Percentiles rank a stretch among this genome's conserved stretches.
Evolutionary conservation across 1,140 invertebrate species (phyloP).

Genomic region (Anagrus nilaparvatae): DNA sequence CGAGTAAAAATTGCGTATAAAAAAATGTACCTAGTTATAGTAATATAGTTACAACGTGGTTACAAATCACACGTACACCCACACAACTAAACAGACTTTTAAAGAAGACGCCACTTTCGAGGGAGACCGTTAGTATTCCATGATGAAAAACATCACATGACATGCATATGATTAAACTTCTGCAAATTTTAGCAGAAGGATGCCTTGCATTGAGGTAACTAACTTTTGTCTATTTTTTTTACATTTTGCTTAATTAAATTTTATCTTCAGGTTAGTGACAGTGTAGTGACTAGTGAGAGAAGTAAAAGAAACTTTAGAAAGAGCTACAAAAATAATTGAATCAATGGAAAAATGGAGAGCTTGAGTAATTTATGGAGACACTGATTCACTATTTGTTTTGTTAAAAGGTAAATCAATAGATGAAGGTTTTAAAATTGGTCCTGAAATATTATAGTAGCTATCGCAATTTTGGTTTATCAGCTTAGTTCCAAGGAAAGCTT

Average conservation of each 20-base stretch:
- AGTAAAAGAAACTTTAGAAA: slow-evolving; percentile 86
- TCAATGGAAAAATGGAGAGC: slow-evolving; percentile 65
- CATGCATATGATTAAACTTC: slow-evolving; percentile 98
- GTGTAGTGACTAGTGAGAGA: slow-evolving; percentile 94
- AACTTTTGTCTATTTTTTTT: neutral
- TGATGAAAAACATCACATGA: slow-evolving; percentile 94
- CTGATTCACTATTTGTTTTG: slow-evolving; percentile 81
- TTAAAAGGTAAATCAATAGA: slow-evolving; percentile 56
- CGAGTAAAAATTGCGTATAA: too few relatives aligned
- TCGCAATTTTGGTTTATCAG: too few relatives aligned
- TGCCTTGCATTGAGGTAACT: slow-evolving; percentile 87
- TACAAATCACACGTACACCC: too few relatives aligned
- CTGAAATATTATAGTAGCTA: too few relatives aligned
- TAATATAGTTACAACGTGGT: too few relatives aligned
- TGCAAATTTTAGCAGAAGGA: slow-evolving; percentile 95
- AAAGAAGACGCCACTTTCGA: too few relatives aligned
- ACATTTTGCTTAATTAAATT: neutral
- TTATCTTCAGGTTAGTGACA: slow-evolving; percentile 66
- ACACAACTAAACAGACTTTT: too few relatives aligned
- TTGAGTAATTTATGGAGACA: slow-evolving; percentile 92
- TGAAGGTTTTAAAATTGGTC: slow-evolving; percentile 83
- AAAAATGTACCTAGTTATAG: too few relatives aligned
- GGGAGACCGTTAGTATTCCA: too few relatives aligned
- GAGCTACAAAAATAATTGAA: slow-evolving; percentile 80
- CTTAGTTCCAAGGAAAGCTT: too few relatives aligned